Evolutionary conservation across 2,888 invertebrate genomes (phyloP).

Genomic region (Subacronicta megacephala): DNA sequence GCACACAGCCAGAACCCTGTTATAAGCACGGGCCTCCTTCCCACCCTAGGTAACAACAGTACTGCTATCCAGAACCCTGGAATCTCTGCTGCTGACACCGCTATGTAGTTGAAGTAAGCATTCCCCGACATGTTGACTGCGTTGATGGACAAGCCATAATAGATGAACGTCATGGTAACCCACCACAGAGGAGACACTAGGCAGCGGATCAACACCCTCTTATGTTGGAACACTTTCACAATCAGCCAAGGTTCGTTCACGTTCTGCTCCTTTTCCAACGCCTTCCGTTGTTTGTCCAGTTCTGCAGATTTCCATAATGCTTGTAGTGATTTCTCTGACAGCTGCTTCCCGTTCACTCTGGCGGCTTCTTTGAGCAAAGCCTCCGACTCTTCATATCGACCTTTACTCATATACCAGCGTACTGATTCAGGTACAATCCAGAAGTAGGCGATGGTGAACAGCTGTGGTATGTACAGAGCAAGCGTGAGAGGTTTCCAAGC

Average conservation of each 20-base stretch:
- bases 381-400: slow-evolving; percentile 91
- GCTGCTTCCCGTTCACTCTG: slow-evolving; percentile 84
- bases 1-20: slow-evolving; percentile 90
- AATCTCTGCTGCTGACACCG: slow-evolving; percentile 90
- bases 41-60: slow-evolving; percentile 88
- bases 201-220: slow-evolving; percentile 67
- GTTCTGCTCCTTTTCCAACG: slow-evolving; percentile 45
- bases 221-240: slow-evolving; percentile 71
- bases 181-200: slow-evolving; percentile 87
- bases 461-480: slow-evolving; percentile 91
- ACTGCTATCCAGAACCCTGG: slow-evolving; percentile 91
- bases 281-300: slow-evolving; percentile 64
- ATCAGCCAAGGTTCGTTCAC: slow-evolving; percentile 73
- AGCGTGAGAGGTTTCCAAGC: slow-evolving; percentile 92
- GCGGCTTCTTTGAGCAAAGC: slow-evolving; percentile 90
- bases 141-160: slow-evolving; percentile 91
- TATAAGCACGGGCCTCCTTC: slow-evolving; percentile 89
- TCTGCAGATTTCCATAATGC: slow-evolving; percentile 67
- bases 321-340: slow-evolving; percentile 74
- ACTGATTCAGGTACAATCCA: slow-evolving; percentile 93
- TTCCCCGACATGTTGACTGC: slow-evolving; percentile 91
- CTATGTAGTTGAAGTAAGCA: slow-evolving; percentile 90
- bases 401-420: slow-evolving; percentile 93
- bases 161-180: slow-evolving; percentile 91
- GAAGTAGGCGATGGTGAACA: slow-evolving; percentile 91